Conservation (phyloP, 2,797 vertebrate species). For the Anguilla anguilla region DNA sequence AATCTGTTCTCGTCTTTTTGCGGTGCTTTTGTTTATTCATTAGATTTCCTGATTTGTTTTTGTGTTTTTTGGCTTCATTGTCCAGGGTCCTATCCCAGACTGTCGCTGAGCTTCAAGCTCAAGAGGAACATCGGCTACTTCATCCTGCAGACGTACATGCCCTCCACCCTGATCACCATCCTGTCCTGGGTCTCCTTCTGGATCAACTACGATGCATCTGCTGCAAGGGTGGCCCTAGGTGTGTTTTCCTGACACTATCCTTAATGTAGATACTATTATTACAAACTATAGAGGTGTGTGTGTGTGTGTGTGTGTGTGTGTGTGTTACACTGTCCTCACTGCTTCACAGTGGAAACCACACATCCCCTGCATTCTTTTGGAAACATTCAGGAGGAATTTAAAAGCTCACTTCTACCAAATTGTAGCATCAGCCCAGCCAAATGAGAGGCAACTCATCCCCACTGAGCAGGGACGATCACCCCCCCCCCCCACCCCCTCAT, state of each 20-base stretch:
- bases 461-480: neutral
- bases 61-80: conserved; percentile 28
- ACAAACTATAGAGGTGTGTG: neutral
- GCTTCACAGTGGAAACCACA: neutral
- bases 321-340: neutral
- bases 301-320: neutral
- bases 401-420: neutral
- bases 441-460: neutral
- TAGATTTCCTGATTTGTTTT: neutral
- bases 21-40: neutral
- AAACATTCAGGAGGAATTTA: neutral
- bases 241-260: conserved; percentile 45
- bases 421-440: neutral
- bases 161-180: conserved; percentile 91
- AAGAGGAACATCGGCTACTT: conserved; percentile 97
- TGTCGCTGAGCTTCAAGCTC: conserved; percentile 90
- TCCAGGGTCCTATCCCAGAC: conserved; percentile 87
- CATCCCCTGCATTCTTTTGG: neutral
- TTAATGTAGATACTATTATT: neutral
- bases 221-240: conserved; percentile 93
- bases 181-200: conserved; percentile 95
- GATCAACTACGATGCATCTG: conserved; percentile 94
- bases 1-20: neutral
- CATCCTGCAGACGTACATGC: conserved; percentile 95
- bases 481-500: neutral